These are phyloP conservation scores for Myanophis thanlyinensis DNA, from an alignment of 2,113 vertebrate genomes.

Conservation along the genomic window DNA sequence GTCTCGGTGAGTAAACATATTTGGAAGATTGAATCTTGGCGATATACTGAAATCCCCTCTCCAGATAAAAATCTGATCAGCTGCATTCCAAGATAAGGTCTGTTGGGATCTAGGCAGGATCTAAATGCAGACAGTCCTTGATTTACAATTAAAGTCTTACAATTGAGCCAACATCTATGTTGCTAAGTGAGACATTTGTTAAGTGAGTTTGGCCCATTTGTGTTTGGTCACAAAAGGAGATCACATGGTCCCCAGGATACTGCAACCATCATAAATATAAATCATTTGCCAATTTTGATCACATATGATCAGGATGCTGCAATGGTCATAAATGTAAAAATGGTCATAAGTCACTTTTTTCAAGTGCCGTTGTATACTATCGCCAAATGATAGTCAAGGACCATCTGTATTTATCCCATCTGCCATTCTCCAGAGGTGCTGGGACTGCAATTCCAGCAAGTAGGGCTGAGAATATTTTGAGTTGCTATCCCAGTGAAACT, in stretches of 20 bases:
- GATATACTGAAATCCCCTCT: not conserved
- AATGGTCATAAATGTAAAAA: not conserved
- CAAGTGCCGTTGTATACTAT: not conserved
- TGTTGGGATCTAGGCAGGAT: not conserved
- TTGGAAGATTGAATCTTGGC: not conserved
- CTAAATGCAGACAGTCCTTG: not conserved
- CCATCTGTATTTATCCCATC: not conserved
- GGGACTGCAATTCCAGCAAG: not conserved
- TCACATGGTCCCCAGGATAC: not conserved
- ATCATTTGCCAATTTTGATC: not conserved
- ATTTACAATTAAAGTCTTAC: not conserved
- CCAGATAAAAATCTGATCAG: not conserved
- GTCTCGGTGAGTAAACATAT: constrained; percentile 72
- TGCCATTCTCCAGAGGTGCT: not conserved
- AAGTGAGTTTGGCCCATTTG: no score
- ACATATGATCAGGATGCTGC: not conserved
- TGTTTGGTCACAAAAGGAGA: not conserved
- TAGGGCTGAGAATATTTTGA: not conserved
- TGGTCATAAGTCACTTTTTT: not conserved
- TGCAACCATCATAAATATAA: not conserved
- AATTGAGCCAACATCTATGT: not conserved
- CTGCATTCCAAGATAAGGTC: not conserved
- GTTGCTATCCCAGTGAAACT: not conserved
- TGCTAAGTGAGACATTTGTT: not conserved
- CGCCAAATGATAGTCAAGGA: not conserved